Evolutionary conservation across 2,113 vertebrate species (phyloP).

Genomic region (Illadopsis cleaveri): DNA sequence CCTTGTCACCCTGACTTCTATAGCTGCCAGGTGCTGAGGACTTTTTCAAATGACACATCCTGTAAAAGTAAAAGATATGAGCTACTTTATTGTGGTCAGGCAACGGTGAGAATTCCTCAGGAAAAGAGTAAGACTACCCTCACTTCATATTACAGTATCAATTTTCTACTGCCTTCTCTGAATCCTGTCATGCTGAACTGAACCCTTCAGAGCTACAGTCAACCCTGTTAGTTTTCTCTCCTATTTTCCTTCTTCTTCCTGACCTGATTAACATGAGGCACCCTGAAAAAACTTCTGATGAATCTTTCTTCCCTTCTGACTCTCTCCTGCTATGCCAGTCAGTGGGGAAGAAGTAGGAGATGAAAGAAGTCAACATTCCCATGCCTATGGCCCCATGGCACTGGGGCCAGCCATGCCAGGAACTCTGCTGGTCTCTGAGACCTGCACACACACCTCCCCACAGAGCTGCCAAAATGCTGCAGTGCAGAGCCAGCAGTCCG

Average conservation of each 20-base stretch:
- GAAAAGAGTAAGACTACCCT: not conserved
- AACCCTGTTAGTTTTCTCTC: not conserved
- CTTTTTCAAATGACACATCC: not conserved
- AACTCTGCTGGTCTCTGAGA: not conserved
- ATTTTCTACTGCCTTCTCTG: not conserved
- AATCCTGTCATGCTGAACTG: not conserved
- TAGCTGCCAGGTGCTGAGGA: not conserved
- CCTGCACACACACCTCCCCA: not conserved
- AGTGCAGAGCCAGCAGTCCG: fast-evolving
- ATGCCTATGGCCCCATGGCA: fast-evolving
- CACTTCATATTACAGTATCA: not conserved
- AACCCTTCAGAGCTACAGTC: not conserved
- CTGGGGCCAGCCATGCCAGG: not conserved
- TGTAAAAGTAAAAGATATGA: not conserved
- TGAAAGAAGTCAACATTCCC: fast-evolving
- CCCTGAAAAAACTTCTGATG: not conserved
- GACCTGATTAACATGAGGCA: not conserved
- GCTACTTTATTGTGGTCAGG: not conserved
- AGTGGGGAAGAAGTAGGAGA: not conserved
- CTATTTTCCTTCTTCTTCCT: not conserved
- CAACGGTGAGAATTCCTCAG: not conserved
- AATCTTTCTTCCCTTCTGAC: not conserved
- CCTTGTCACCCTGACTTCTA: not conserved
- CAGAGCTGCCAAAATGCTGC: not conserved
- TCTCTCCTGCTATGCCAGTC: not conserved